Evolutionary conservation across 2,888 invertebrate genomes (phyloP), one percentile per base, ranked within the genome.

Genomic region (Heliothis peltigera): DNA sequence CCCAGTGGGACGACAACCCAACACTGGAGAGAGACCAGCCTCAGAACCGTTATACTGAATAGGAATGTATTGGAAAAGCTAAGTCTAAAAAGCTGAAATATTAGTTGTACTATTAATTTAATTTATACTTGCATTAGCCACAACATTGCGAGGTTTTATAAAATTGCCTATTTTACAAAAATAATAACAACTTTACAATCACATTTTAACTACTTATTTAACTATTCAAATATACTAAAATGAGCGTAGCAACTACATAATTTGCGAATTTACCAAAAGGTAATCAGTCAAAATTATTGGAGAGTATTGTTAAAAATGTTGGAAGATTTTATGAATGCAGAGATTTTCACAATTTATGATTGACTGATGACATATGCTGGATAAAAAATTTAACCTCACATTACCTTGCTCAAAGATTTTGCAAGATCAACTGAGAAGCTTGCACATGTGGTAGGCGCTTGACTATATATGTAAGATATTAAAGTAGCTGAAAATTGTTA

Each of bases 151-250:
- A 59, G 46, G 39, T 44, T 22, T 43, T 15, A 17, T 39, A 51
- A 49, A 69, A 18, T 21, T 32, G 5, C 48, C 49, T 51, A 42
- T 1, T 51, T 28, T 48, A 53, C 51, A 55, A 52, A 60, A 56
- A 47, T 39, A 48, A 53, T 39, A 21, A 42, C 8, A 46, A 44
- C 43, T 42, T 56, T 42, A 44, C 32, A 56, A 73, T 70, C 66
- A 60, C 54, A 72, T 28, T 55, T 43, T 32, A 51, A 53, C 55
- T 59, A 44, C 42, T n/a, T 39, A 48, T 46, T 48, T 32, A 64
- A 56, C 64, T 43, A 56, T 6, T 25, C 63, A 7, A 28, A 19
- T 15, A 7, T 35, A 63, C 8, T 15, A 51, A 54, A 21, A 58
- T 47, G 42, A 64, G 49, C 72, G 44, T 10, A 69, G 43, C 55